phyloP scores from a whole-genome alignment of 2,888 invertebrate genomes.

The Plebejus anna region DNA sequence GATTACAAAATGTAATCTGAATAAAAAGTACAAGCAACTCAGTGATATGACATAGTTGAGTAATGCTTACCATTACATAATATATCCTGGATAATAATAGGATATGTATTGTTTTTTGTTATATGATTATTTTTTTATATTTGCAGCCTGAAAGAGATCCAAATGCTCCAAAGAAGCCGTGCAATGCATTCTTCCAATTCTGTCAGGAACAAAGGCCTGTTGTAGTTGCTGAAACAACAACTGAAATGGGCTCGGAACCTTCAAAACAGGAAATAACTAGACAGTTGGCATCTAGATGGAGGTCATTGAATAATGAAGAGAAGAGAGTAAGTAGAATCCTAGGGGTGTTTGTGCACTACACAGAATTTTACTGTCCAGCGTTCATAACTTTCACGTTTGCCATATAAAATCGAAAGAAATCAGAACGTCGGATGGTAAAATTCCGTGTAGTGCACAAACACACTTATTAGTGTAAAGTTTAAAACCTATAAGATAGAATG shows the following conservation, averaged over 20 bases:
- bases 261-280: constrained; percentile 87
- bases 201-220: constrained; percentile 89
- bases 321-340: constrained; percentile 79
- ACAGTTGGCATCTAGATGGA: constrained; percentile 87
- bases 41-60: not conserved
- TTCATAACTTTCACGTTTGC: no score
- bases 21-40: not conserved
- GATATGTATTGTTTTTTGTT: constrained; percentile 19
- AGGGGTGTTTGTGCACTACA: no score
- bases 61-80: not conserved
- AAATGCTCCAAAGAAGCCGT: constrained; percentile 88
- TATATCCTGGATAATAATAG: not conserved
- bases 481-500: no score
- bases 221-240: constrained; percentile 82
- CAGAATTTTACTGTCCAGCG: no score
- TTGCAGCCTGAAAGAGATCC: constrained; percentile 81
- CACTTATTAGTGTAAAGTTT: no score
- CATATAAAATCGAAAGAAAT: no score
- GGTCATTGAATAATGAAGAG: constrained; percentile 83
- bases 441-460: no score
- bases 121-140: not conserved
- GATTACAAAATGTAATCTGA: not conserved
- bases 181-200: constrained; percentile 90
- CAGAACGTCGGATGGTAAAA: no score
- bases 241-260: constrained; percentile 83